Base-by-base conservation (phyloP, 2,888 invertebrate genomes). In the Carabus problematicus region DNA sequence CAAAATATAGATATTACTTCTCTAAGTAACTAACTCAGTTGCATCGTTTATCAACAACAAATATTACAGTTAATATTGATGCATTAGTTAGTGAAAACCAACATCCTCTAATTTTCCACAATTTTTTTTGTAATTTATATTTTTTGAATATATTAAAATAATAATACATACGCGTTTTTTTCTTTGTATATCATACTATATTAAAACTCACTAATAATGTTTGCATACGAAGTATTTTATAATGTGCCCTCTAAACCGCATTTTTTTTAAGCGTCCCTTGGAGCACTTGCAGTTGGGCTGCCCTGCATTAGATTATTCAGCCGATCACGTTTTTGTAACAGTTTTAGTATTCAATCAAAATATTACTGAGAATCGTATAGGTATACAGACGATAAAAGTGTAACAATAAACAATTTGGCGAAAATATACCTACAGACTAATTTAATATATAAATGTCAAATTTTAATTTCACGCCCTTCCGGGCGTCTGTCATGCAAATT, bases 201-300 rank as follows among this genome's bases (percentile, higher is more conserved):
- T 47, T 47, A 47, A 47, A 47, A 47, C 47, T 47, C 1, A 47
- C 47, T 47, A 16, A 47, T 47, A 47, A 47, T 6, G 47, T 47
- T 47, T n/a, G 61, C 61, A 61, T 61, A 61, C 3, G 61, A 61
- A 61, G 61, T 61, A 61, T 45, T 61, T 61, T 45, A 61, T 61
- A 42, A 61, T 61, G 45, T 0, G 61, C 61, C 64, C 55, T 64
- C 59, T 9, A 60, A 67, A 67, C 19, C 58, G 40, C 59, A 42
- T 58, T 64, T 64, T 60, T 42, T 60, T 45, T 40, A 42, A 67
- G 45, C 49, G 67, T 40, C 59, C 59, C 60, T 60, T 43, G 59
- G 19, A 19, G 45, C 67, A 60, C 67, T 67, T 47, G 59, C 42
- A 67, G 59, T 67, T 67, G 67, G 67, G 59, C 67, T 59, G 59